A percentile compares a stretch with the other conserved stretches of the same genome.
These are phyloP conservation scores for Monochamus alternatus DNA, from an alignment of 2,888 invertebrate species.

Conservation along the genomic window DNA sequence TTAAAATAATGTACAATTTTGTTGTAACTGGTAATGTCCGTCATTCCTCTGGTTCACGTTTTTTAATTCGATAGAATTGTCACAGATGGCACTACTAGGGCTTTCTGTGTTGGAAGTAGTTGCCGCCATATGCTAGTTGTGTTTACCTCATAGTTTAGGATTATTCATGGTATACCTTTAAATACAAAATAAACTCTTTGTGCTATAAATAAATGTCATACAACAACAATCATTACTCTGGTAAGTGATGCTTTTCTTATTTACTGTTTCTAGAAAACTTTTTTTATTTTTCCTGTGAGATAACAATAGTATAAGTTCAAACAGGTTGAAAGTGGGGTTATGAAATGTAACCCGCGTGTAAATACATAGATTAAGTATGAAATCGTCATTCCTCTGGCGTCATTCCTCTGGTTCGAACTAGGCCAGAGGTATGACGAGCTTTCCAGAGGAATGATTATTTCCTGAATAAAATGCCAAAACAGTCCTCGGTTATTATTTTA, in stretches of 20 bases:
- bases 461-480: slow-evolving; percentile 15
- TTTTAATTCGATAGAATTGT: slow-evolving; percentile 12
- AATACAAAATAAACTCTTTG: slow-evolving; percentile 9
- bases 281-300: slow-evolving; percentile 13
- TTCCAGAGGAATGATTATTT: slow-evolving; percentile 23
- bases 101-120: slow-evolving; percentile 8
- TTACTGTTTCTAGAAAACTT: slow-evolving; percentile 15
- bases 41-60: slow-evolving; percentile 12
- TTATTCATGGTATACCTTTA: slow-evolving; percentile 11
- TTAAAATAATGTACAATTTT: slow-evolving; percentile 6
- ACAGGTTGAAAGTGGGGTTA: slow-evolving; percentile 7
- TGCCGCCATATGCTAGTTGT: slow-evolving; percentile 1
- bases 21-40: slow-evolving; percentile 4
- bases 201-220: slow-evolving; percentile 11
- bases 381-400: slow-evolving; percentile 8
- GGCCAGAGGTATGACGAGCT: slow-evolving; percentile 19
- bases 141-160: background rate
- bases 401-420: slow-evolving; percentile 8
- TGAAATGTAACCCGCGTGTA: slow-evolving; percentile 9
- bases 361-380: slow-evolving; percentile 5
- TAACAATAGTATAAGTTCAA: slow-evolving; percentile 13
- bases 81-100: slow-evolving; percentile 11
- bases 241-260: slow-evolving; percentile 20
- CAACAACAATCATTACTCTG: slow-evolving; percentile 17
- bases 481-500: slow-evolving; percentile 16